Percentiles rank a stretch among this genome's conserved stretches.
These are phyloP conservation scores for Streblospio benedicti DNA, from an alignment of 1,140 invertebrate genomes.

Conservation along the genomic window DNA sequence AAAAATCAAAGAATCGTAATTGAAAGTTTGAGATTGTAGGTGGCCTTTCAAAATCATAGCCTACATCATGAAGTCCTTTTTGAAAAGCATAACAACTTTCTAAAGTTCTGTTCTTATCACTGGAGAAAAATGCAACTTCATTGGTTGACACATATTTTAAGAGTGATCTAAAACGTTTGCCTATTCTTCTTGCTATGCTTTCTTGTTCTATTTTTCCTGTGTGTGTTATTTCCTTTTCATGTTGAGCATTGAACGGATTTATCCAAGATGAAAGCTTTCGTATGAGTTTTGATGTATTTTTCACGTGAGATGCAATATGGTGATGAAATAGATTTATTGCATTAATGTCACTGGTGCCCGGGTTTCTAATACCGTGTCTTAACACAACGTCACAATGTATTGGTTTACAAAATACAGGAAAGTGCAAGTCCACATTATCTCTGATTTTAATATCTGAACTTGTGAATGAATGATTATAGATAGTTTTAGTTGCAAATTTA, in stretches of 20 bases:
- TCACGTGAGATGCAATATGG: too few species aligned
- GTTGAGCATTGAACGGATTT: neutral
- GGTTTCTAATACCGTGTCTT: slow-evolving; percentile 32
- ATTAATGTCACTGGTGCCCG: slow-evolving; percentile 28
- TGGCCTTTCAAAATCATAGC: neutral
- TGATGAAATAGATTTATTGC: too few species aligned
- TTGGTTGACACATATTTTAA: neutral
- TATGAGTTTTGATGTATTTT: too few species aligned
- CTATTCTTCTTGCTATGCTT: neutral
- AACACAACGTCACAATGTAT: slow-evolving; percentile 28
- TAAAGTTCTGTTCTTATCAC: neutral
- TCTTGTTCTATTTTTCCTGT: neutral
- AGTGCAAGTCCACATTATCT: neutral
- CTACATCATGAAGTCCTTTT: neutral
- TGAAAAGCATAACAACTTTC: neutral
- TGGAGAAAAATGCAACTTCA: neutral
- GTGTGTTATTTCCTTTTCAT: neutral
- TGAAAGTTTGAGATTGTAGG: neutral
- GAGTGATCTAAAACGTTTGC: neutral
- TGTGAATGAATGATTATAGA: slow-evolving; percentile 2
- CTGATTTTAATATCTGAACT: neutral
- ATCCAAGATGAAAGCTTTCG: too few species aligned
- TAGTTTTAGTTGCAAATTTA: slow-evolving; percentile 2
- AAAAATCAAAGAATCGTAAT: neutral
- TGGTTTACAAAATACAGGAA: slow-evolving; percentile 21